These are phyloP conservation scores for Polyodon spathula DNA, from an alignment of 2,113 vertebrate species.

Conservation along the genomic window DNA sequence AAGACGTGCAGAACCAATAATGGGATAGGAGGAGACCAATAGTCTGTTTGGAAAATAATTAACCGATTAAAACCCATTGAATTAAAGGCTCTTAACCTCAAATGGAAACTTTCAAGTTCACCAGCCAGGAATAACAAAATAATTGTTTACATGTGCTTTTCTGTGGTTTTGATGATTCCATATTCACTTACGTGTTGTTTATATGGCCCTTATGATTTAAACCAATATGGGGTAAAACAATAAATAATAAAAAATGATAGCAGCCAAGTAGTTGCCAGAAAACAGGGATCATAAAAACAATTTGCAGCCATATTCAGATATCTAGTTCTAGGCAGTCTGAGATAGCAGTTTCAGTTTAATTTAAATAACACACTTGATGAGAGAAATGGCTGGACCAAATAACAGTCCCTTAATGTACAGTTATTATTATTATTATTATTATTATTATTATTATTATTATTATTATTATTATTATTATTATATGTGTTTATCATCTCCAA, in stretches of 20 bases:
- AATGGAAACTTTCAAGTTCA: background rate
- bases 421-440: no score
- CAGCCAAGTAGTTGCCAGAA: background rate
- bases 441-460: no score
- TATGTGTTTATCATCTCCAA: no score
- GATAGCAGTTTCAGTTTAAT: constrained; percentile 5
- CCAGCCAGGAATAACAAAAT: no score
- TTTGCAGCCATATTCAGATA: no score
- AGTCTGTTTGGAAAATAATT: background rate
- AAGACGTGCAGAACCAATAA: background rate
- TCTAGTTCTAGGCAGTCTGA: background rate
- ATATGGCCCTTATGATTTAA: no score
- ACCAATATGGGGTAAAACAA: no score
- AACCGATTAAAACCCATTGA: background rate
- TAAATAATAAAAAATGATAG: background rate
- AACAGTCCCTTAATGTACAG: background rate
- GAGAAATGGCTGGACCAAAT: background rate
- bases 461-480: no score
- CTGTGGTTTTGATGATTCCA: no score
- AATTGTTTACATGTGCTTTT: no score
- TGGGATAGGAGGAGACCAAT: background rate
- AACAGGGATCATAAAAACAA: no score
- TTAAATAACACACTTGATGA: background rate
- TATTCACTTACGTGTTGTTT: no score
- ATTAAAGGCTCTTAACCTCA: background rate